Base-by-base conservation (phyloP, 2,888 invertebrate genomes). In the Eustalomyia histrio region DNA sequence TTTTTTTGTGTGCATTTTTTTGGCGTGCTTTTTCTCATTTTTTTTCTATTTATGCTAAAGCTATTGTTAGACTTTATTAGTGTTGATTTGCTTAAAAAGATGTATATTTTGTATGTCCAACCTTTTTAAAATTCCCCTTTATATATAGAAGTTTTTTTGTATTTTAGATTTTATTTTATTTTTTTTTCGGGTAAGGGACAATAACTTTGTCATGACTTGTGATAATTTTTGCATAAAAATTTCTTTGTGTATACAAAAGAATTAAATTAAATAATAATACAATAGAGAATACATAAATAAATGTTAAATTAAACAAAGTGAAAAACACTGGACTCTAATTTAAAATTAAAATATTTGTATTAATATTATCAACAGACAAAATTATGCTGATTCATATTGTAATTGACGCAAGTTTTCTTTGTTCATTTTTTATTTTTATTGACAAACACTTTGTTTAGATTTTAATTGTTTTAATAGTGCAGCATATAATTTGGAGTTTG, bases 51-150 rank as follows among this genome's bases (percentile, higher is more conserved):
- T 17, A 50, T 14, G 47, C 43, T 57, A 63, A 10, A 10, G 50
- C 65, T 18, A 14, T 33, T 18, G 60, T 33, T 50, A 16, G 58
- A 68, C 58, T 76, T 60, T 69, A 68, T 64, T 76, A 68, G 61
- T 55, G 57, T 39, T 78, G 65, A 78, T 78, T 75, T 60, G 50
- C 16, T 58, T 43, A 58, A 65, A 29, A 35, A 58, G 17, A 57
- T 21, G 52, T n/a, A 17, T 33, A 43, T 55, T 52, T 60, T 16
- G 29, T n/a, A 39, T 63, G 21, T 69, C 47, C 39, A 63, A 43
- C 52, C 33, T 69, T 68, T 63, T 12, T 35, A 39, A 57, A 33
- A 21, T 57, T 39, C 24, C 33, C 4, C 14, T 53, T 24, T 47
- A 35, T n/a, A 67, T 35, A 29, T 3, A 29, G 29, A 29, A 4